Evolutionary conservation across 2,113 vertebrate genomes (phyloP), one percentile per base, ranked within the genome.

Genomic region (Ptilorrhoa leucosticta): DNA sequence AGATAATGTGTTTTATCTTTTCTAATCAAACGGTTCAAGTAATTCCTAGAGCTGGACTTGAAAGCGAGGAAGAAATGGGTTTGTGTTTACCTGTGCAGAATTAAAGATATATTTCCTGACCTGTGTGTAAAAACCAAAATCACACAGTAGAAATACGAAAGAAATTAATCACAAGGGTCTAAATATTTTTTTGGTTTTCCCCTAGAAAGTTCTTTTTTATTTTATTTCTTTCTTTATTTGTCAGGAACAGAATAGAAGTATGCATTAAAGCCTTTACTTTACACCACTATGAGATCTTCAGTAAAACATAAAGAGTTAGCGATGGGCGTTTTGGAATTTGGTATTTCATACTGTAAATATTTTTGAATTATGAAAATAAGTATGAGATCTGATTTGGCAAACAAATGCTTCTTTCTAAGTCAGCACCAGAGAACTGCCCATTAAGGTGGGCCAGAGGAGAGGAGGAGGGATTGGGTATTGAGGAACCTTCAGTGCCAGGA

Each of bases 71-170:
- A 53, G 53, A 79, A 85, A 40, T 6, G 22, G 17, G 4, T 64
- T 73, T 84, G 40, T 64, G 13, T 75, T 89, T 61, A 30, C 48
- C 33, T 68, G 48, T 28, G 44, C 44, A 35, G 20, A 69, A 31
- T 18, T 37, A 3, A 47, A 66, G 69, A 15, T 58, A 0, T 0
- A 0, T 81, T 73, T 93, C 35, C 33, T 70, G 31, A 68, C 39
- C 21, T 21, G 23, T 71, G 35, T 58, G 63, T 78, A n/a, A 84
- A 77, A 65, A 20, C 8, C 11, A 18, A 26, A 83, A 51, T 42
- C 1, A 8, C 15, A 8, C 16, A 4, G 23, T 35, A 39, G 28
- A 54, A 48, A 23, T 31, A 23, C 0, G 3, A 23, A 56, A 45
- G 13, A 53, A 81, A 24, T 45, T 10, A 11, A 27, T 70, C 0